These are phyloP conservation scores for Morinoia aosen DNA, from an alignment of 2,888 invertebrate genomes.

Conservation along the genomic window DNA sequence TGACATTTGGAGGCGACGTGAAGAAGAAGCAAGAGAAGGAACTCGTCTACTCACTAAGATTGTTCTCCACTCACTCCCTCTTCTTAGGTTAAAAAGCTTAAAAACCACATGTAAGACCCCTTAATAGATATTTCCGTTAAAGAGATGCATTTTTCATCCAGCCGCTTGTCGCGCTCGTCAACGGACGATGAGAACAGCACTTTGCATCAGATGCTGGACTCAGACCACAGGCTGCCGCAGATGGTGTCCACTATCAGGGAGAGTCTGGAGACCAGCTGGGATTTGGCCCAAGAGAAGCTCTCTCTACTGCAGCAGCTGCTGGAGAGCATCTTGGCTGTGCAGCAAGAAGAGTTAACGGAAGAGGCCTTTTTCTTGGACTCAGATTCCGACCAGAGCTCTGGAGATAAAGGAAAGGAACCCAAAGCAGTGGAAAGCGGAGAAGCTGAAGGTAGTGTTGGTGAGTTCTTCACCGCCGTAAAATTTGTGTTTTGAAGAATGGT, in stretches of 20 bases:
- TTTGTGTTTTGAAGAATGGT: neutral
- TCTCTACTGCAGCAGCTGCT: constrained; percentile 55
- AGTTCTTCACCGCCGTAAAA: neutral
- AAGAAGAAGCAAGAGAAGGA: too few relatives aligned
- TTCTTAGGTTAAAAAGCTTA: too few relatives aligned
- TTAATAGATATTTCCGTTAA: too few relatives aligned
- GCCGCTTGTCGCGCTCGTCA: constrained; percentile 31
- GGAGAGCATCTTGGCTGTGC: constrained; percentile 34
- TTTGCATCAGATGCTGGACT: constrained; percentile 32
- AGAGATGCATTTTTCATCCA: neutral
- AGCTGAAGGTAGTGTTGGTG: neutral
- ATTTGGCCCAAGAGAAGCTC: constrained; percentile 56
- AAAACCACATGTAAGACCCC: too few relatives aligned
- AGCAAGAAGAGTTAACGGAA: constrained; percentile 42
- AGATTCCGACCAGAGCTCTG: constrained; percentile 20
- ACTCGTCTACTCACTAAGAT: too few relatives aligned
- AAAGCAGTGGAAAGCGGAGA: neutral
- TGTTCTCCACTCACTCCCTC: too few relatives aligned
- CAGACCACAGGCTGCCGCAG: neutral
- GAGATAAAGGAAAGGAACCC: neutral
- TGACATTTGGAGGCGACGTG: too few relatives aligned
- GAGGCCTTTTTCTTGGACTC: constrained; percentile 55
- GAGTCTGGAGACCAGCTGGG: constrained; percentile 58
- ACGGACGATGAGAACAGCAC: constrained; percentile 27
- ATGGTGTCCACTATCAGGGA: neutral